phyloP scores from a whole-genome alignment of 2,797 vertebrate species.

The Rousettus madagascariensis region DNA sequence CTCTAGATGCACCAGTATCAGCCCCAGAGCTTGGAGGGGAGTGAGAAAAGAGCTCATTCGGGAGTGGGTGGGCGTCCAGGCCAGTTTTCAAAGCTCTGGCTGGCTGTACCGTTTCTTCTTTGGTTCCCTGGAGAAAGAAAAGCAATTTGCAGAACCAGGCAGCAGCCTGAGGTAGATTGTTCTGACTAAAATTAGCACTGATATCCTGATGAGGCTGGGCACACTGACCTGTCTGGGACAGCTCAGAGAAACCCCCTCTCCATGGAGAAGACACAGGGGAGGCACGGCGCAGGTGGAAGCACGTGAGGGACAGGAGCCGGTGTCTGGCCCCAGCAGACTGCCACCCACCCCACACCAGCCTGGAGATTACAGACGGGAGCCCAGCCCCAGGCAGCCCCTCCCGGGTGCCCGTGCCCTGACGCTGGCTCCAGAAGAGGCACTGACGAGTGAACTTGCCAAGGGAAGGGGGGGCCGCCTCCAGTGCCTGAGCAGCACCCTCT shows the following conservation, averaged over 20 bases:
- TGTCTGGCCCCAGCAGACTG: background rate
- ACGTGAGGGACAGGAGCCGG: background rate
- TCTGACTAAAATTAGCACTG: conserved; percentile 76
- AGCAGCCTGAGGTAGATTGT: conserved; percentile 57
- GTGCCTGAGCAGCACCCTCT: background rate
- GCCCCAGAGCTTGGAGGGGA: background rate
- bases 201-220: conserved; percentile 49
- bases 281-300: background rate
- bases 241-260: background rate
- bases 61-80: conserved; percentile 17
- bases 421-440: background rate
- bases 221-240: conserved; percentile 11
- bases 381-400: background rate
- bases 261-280: background rate
- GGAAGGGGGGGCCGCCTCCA: background rate
- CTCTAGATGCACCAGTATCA: background rate
- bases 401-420: background rate
- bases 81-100: conserved; percentile 16
- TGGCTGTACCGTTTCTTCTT: conserved; percentile 30
- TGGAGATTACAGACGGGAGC: background rate
- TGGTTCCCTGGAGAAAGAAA: conserved; percentile 64
- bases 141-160: conserved; percentile 71
- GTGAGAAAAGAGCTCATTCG: background rate
- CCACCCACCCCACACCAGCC: background rate
- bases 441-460: background rate